These are phyloP conservation scores for Eremobia ochroleuca DNA, from an alignment of 2,888 invertebrate species.

Conservation along the genomic window DNA sequence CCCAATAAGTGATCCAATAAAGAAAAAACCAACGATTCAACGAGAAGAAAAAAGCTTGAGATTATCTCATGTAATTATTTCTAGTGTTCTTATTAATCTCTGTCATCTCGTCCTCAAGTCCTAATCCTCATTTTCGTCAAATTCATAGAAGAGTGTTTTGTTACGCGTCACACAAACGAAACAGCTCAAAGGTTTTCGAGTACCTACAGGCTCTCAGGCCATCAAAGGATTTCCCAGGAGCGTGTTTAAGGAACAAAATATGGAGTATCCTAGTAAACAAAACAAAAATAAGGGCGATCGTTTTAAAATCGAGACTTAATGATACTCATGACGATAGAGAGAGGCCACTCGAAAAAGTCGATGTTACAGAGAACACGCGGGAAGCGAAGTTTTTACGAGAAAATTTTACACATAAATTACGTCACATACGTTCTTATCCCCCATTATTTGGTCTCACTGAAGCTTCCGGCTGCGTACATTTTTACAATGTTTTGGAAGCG, in stretches of 20 bases:
- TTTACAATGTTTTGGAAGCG: slow-evolving; percentile 83
- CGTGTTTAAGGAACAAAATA: slow-evolving; percentile 70
- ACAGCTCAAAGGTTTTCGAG: slow-evolving; percentile 67
- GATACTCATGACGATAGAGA: slow-evolving; percentile 78
- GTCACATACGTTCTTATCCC: slow-evolving; percentile 80
- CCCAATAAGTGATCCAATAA: not conserved
- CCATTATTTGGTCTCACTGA: slow-evolving; percentile 85
- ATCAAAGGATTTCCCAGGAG: slow-evolving; percentile 72
- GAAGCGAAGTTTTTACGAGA: slow-evolving; percentile 83
- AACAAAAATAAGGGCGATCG: slow-evolving; percentile 78
- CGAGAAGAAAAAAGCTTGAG: not conserved
- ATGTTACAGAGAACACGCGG: slow-evolving; percentile 78
- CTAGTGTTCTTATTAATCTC: slow-evolving; percentile 19
- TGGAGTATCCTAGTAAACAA: slow-evolving; percentile 72
- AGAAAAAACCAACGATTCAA: not conserved
- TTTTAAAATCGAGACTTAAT: slow-evolving; percentile 82
- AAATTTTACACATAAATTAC: slow-evolving; percentile 87
- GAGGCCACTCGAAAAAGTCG: slow-evolving; percentile 76
- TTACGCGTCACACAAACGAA: slow-evolving; percentile 65
- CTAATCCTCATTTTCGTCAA: slow-evolving; percentile 45
- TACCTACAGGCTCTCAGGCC: slow-evolving; percentile 61
- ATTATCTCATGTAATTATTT: slow-evolving; percentile 16
- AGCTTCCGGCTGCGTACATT: slow-evolving; percentile 82
- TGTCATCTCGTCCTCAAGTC: slow-evolving; percentile 19
- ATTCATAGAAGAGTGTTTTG: slow-evolving; percentile 61